Conservation (phyloP, 30 jellyfish, hydroid and myxozoan genomes). For the Turritopsis rubra region DNA sequence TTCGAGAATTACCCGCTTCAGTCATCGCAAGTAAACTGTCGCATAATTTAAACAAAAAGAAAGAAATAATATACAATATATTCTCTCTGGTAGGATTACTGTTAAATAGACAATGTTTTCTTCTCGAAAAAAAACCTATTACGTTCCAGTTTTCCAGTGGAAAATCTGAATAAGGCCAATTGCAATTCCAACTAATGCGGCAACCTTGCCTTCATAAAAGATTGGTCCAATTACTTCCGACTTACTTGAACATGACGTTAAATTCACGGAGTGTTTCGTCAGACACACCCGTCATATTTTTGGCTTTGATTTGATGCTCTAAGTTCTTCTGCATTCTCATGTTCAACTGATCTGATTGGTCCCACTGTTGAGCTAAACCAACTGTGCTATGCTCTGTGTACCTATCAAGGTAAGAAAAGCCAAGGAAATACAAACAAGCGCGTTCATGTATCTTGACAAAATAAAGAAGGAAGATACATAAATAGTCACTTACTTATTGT, state of each 20-base stretch:
- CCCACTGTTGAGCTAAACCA: conserved; percentile 98
- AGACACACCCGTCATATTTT: conserved; percentile 91
- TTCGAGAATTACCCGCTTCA: too few species aligned
- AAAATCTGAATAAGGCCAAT: too few species aligned
- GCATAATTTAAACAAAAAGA: too few species aligned
- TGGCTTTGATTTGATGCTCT: conserved; percentile 94
- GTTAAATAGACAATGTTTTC: too few species aligned
- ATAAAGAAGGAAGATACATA: background rate
- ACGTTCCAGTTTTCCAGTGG: too few species aligned
- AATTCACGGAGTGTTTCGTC: conserved; percentile 91
- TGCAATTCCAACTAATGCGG: too few species aligned
- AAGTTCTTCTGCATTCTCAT: conserved; percentile 87
- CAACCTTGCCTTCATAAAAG: too few species aligned
- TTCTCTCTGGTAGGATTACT: too few species aligned
- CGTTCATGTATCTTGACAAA: background rate
- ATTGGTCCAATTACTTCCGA: too few species aligned
- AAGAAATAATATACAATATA: too few species aligned
- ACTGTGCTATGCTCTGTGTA: conserved; percentile 97
- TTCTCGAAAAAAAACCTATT: too few species aligned
- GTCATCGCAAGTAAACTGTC: too few species aligned
- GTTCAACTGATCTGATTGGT: conserved; percentile 79
- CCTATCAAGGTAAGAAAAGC: conserved; percentile 24
- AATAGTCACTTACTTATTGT: conserved; percentile 53
- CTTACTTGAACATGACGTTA: conserved; percentile 86
- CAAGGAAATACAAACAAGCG: background rate